phyloP scores from a whole-genome alignment of 2,888 invertebrate species.

The Nymphalis c-album region DNA sequence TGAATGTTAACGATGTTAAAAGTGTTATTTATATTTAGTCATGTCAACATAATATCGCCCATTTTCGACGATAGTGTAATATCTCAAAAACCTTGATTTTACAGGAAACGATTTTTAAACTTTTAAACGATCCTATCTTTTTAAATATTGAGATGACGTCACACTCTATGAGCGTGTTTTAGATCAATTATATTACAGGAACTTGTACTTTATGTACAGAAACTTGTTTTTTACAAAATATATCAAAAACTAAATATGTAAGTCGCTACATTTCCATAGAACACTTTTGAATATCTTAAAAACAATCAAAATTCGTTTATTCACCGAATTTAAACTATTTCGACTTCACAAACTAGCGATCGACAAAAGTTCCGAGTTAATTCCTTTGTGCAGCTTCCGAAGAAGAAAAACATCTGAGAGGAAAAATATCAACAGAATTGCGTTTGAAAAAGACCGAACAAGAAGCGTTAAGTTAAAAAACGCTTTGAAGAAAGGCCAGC shows the following conservation, averaged over 20 bases:
- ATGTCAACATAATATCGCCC: no score
- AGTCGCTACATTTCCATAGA: background rate
- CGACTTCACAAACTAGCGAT: constrained; percentile 25
- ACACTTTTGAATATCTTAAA: constrained; percentile 5
- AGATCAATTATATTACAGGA: no score
- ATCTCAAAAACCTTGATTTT: no score
- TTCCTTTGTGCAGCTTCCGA: constrained; percentile 34
- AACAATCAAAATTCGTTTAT: constrained; percentile 30
- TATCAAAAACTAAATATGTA: background rate
- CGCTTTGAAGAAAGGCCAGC: constrained; percentile 9
- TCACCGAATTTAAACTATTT: constrained; percentile 25
- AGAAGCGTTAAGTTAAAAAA: constrained; percentile 8
- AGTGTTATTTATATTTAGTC: no score
- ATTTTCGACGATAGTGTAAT: no score
- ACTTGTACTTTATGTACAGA: no score
- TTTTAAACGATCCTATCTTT: no score
- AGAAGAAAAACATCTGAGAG: constrained; percentile 32
- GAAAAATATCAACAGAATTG: constrained; percentile 21
- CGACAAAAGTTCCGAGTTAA: constrained; percentile 38
- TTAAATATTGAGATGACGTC: no score
- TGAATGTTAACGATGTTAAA: background rate
- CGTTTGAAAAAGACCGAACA: constrained; percentile 8
- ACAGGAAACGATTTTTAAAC: no score
- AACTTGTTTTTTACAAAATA: background rate
- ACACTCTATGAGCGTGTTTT: no score